Conservation (phyloP, 1,140 invertebrate genomes). For the Streblospio benedicti region DNA sequence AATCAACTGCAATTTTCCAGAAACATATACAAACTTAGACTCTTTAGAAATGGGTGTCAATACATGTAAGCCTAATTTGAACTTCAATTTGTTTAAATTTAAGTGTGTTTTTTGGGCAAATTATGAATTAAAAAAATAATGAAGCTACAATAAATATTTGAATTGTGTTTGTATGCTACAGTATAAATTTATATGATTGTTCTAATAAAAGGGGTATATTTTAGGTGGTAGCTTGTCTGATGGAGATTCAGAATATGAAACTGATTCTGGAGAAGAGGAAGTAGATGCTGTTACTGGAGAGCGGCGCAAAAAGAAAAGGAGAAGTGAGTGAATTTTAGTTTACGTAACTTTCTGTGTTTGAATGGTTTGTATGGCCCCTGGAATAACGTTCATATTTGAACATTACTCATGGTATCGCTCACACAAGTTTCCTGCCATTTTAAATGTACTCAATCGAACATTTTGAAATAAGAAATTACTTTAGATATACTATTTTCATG, state of each 20-base stretch:
- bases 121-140: constrained; percentile 9
- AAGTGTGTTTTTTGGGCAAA: not conserved
- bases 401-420: too few relatives aligned
- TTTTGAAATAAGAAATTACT: too few relatives aligned
- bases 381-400: too few relatives aligned
- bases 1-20: not conserved
- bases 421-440: too few relatives aligned
- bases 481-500: too few relatives aligned
- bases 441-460: too few relatives aligned
- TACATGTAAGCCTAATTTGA: not conserved
- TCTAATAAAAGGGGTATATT: too few relatives aligned
- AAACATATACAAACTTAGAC: not conserved
- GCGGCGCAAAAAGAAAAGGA: constrained; percentile 10
- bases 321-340: not conserved
- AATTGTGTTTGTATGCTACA: too few relatives aligned
- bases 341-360: too few relatives aligned
- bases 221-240: too few relatives aligned
- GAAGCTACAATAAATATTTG: constrained; percentile 19
- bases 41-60: not conserved
- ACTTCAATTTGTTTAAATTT: not conserved
- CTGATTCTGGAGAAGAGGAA: constrained; percentile 40
- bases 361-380: too few relatives aligned
- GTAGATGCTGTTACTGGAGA: constrained; percentile 41
- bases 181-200: too few relatives aligned
- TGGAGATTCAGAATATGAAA: constrained; percentile 9